A percentile compares a stretch with the other conserved stretches of the same genome.
Conservation (phyloP, 2,113 vertebrate genomes). For the Nyctereutes procyonoides region DNA sequence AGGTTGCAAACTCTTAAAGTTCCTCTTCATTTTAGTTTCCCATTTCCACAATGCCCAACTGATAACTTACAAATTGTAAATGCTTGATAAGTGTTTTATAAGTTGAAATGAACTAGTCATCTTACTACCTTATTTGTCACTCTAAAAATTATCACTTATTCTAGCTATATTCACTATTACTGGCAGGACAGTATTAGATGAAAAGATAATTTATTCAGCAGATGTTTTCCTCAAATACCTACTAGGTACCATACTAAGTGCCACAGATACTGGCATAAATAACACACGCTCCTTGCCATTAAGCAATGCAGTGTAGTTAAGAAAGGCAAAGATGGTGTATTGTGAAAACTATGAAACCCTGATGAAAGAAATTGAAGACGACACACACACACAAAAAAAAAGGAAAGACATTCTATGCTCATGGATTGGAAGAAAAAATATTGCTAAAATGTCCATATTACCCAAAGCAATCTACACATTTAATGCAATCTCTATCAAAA, state of each 20-base stretch:
- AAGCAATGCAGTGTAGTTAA: conserved; percentile 19
- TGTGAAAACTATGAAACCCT: not conserved
- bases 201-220: not conserved
- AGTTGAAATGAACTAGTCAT: not conserved
- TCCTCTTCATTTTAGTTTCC: conserved; percentile 41
- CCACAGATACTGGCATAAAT: not conserved
- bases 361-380: not conserved
- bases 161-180: not conserved
- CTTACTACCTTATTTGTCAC: not conserved
- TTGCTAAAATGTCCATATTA: not conserved
- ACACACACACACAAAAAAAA: not conserved
- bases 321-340: not conserved
- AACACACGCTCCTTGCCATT: not conserved
- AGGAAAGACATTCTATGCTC: not conserved
- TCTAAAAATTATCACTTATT: not conserved
- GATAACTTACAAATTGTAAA: not conserved
- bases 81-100: not conserved
- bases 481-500: not conserved
- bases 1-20: not conserved
- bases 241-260: not conserved
- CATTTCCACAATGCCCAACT: not conserved
- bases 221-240: not conserved
- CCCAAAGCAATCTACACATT: not conserved
- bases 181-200: not conserved
- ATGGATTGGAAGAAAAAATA: not conserved